Base-by-base conservation (phyloP, 2,113 vertebrate genomes). In the Burhinus oedicnemus region DNA sequence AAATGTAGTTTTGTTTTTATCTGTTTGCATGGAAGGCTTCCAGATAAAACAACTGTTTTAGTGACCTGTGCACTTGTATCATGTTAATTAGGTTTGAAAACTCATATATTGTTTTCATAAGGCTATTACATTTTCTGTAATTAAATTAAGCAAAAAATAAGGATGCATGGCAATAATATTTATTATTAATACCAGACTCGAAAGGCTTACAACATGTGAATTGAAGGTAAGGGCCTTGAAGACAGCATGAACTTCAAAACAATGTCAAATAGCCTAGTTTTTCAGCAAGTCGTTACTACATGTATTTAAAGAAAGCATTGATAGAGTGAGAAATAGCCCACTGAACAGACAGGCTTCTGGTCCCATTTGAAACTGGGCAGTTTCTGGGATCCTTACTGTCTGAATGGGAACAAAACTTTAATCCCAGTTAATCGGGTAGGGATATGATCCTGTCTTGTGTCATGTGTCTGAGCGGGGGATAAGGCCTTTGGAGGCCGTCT, bases 31-130 rank as follows among this genome's bases (percentile, higher is more conserved):
- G 98, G 98, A 98, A 98, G 65, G 30, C 85, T 98, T 98, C 98
- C 98, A 98, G 97, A 97, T 98, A 98, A 98, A 98, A 98, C 97
- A 98, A 98, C 97, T 97, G 87, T 94, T 97, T 96, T 97, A 93
- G 94, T 98, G 98, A 98, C 98, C 98, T 98, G 95, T 97, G 97
- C 96, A 97, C 97, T 98, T 96, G 97, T 98, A 98, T 98, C 98
- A 98, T 98, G 97, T 98, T 98, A 98, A 98, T 98, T 98, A 98
- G 98, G 98, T 98, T 98, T 98, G 98, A 98, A 98, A 98, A 98
- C 97, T 97, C 98, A 93, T 98, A 98, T 97, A 97, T 98, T 98
- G 98, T 98, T 98, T 98, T 98, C 98, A 98, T 98, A 98, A 98
- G 98, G 94, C 98, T 98, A 98, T 98, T 98, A 98, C 98, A 98